Evolutionary conservation across 2,113 vertebrate species (phyloP), one percentile per base, ranked within the genome.

Genomic region (Platichthys flesus): DNA sequence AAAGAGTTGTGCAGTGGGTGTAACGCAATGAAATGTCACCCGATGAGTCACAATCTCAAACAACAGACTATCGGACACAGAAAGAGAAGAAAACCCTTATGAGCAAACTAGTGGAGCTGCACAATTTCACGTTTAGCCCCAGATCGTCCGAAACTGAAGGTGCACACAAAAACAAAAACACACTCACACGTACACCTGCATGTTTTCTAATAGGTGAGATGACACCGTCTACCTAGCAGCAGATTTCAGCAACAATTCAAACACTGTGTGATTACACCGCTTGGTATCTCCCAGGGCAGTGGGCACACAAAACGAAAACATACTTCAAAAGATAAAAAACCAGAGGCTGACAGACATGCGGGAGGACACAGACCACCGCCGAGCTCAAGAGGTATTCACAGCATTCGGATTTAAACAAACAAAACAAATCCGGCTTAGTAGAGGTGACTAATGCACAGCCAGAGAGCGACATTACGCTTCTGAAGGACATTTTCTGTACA

Each of bases 121-220:
- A 49, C 13, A 20, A 56, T 69, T 69, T 72, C 28, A 37, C 31
- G 24, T 70, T 70, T 59, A 13, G 16, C 60, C 23, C 67, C 15
- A 31, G 31, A 5, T 31, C 31, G 6, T 31, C 31, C 31, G 10
- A 51, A 7, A 51, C 20, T 52, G 20, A 52, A 52, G 18, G 51
- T 37, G 26, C 42, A 5, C 6, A 76, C 20, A 45, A 45, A 45
- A 45, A 35, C 1, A 49, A 14, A 26, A 21, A 74, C 56, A 66
- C 54, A 67, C 42, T 58, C 0, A 28, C 20, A 9, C n/a, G 61
- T 55, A 64, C 16, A 57, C 16, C 40, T 26, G 71, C 45, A 16
- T 14, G 45, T 51, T 51, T 31, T 18, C 16, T 51, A 16, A 51
- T 6, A 7, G 47, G 47, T 51, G 16, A 51, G 18, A 51, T 18